phyloP scores from a whole-genome alignment of 1,140 invertebrate genomes.

The Pomacea maculata region DNA sequence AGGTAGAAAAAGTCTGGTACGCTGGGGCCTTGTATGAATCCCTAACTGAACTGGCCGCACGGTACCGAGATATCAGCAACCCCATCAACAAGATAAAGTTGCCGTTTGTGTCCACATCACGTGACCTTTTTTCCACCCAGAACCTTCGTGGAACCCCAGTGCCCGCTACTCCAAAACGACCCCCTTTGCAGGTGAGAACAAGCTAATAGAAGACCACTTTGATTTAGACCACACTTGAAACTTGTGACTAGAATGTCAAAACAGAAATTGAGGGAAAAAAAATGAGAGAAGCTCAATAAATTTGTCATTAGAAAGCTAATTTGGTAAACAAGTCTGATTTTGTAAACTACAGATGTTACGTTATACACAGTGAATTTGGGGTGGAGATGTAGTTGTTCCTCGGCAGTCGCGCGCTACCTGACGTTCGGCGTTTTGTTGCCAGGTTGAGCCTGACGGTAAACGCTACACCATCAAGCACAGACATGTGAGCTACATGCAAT shows the following conservation, averaged over 20 bases:
- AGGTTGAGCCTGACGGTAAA: slow-evolving; percentile 51
- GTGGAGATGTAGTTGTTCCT: no score
- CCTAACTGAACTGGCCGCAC: slow-evolving; percentile 30
- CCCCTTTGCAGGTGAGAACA: slow-evolving; percentile 13
- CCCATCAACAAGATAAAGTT: slow-evolving; percentile 14
- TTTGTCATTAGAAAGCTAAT: no score
- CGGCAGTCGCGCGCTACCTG: no score
- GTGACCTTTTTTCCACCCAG: slow-evolving; percentile 25
- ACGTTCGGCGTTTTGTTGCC: background rate
- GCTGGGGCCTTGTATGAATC: slow-evolving; percentile 38
- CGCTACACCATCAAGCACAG: slow-evolving; percentile 45
- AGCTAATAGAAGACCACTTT: no score
- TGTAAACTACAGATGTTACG: no score
- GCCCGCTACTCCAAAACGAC: slow-evolving; percentile 29
- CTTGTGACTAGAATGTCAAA: no score
- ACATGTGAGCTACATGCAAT: slow-evolving; percentile 50
- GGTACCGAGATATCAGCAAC: background rate
- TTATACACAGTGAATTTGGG: no score
- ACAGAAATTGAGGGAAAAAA: no score
- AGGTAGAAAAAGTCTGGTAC: slow-evolving; percentile 41
- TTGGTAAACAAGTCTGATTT: no score
- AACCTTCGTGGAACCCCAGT: slow-evolving; percentile 31
- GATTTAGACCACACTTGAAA: no score
- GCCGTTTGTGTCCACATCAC: slow-evolving; percentile 22
- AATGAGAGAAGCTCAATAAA: no score